A percentile compares a stretch with the other conserved stretches of the same genome.
Conservation (phyloP, 2,113 vertebrate genomes). For the Varanus salvator region DNA sequence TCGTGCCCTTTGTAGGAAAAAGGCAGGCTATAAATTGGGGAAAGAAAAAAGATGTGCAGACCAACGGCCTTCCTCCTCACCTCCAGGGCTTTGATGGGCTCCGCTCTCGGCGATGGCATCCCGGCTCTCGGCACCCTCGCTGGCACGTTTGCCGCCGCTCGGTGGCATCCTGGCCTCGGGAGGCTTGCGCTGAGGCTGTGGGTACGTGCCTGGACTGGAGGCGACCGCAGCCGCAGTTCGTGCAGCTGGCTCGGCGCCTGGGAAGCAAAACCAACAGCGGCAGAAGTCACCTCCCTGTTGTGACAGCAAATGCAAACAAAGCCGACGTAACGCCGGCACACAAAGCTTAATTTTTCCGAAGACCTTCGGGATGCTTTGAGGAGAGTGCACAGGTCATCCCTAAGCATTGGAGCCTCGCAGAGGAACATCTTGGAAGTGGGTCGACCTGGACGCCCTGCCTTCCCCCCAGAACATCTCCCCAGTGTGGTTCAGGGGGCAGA, state of each 20-base stretch:
- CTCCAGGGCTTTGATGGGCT: conserved; percentile 68
- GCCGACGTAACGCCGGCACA: rapidly evolving
- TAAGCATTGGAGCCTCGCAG: too few species aligned
- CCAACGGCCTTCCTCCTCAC: conserved; percentile 71
- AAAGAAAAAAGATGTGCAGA: too few species aligned
- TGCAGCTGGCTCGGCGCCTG: conserved; percentile 56
- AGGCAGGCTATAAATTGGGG: too few species aligned
- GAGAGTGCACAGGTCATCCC: too few species aligned
- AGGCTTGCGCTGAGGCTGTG: conserved; percentile 49
- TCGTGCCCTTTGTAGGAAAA: too few species aligned
- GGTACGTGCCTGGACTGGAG: conserved; percentile 59
- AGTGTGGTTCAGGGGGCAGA: too few species aligned
- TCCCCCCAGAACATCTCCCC: too few species aligned
- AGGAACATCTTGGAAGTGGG: not conserved
- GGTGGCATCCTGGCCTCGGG: conserved; percentile 64
- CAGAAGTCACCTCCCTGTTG: not conserved
- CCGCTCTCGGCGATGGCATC: conserved; percentile 45
- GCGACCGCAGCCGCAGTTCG: not conserved
- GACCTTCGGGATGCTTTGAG: too few species aligned
- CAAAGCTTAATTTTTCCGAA: too few species aligned
- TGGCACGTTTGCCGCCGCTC: conserved; percentile 33
- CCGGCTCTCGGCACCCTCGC: conserved; percentile 48
- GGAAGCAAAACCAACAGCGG: not conserved
- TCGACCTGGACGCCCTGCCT: rapidly evolving
- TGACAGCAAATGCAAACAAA: rapidly evolving